These are phyloP conservation scores for Alosa alosa DNA, from an alignment of 2,113 vertebrate species.

Conservation along the genomic window DNA sequence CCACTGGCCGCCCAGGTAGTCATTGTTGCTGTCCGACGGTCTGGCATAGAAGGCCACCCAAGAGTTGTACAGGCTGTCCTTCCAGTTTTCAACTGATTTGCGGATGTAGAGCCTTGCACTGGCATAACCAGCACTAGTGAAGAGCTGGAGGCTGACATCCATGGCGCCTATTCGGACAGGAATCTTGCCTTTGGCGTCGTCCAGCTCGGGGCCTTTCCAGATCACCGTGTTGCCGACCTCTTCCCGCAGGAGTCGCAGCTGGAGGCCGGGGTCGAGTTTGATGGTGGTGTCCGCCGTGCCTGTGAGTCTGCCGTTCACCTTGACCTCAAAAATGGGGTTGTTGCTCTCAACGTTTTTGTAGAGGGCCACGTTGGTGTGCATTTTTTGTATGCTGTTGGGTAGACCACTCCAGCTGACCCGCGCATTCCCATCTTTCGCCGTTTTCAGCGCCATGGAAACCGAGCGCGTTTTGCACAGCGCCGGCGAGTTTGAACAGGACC, in stretches of 20 bases:
- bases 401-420: not conserved
- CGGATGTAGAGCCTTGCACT: not conserved
- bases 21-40: not conserved
- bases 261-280: not conserved
- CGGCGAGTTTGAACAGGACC: not conserved
- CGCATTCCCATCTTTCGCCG: not conserved
- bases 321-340: not conserved
- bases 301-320: not conserved
- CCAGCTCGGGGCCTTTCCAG: not conserved
- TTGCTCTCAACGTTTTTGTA: not conserved
- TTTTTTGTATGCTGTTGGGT: not conserved
- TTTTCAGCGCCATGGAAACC: not conserved
- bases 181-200: not conserved
- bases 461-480: not conserved
- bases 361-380: not conserved
- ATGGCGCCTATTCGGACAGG: not conserved
- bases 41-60: not conserved
- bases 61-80: not conserved
- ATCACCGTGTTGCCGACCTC: not conserved
- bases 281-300: not conserved
- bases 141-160: conserved; percentile 7
- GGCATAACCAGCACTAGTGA: not conserved
- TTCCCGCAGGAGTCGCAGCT: not conserved
- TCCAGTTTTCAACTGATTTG: not conserved
- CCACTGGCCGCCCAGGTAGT: not conserved